A percentile compares a stretch with the other conserved stretches of the same genome.
Conservation (phyloP, 2,797 vertebrate species). For the Synanceia verrucosa region DNA sequence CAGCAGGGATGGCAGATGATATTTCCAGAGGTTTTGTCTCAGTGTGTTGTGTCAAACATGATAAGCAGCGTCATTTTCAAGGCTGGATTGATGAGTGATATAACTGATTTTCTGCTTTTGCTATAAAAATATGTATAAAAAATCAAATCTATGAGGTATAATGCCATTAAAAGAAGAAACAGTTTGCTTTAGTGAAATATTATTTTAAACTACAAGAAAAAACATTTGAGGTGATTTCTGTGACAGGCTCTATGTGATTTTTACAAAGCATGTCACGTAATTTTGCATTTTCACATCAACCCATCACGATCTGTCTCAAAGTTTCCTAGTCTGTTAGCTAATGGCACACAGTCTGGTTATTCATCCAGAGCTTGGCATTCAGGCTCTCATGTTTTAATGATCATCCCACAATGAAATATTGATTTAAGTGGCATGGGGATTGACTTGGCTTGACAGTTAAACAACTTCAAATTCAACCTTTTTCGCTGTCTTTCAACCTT, state of each 20-base stretch:
- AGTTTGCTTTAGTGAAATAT: conserved; percentile 17
- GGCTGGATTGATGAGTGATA: conserved; percentile 39
- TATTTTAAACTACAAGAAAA: conserved; percentile 6
- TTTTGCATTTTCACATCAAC: conserved; percentile 14
- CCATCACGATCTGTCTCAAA: conserved; percentile 24
- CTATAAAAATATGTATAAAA: conserved; percentile 27
- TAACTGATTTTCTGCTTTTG: conserved; percentile 33
- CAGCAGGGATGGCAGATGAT: conserved; percentile 68
- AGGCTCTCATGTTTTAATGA: conserved; percentile 82
- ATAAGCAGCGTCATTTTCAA: conserved; percentile 59
- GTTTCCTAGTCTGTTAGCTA: conserved; percentile 22
- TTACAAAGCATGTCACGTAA: background rate
- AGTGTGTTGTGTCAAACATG: conserved; percentile 58
- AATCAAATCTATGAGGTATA: background rate
- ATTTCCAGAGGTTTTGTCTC: conserved; percentile 66
- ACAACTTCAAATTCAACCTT: conserved; percentile 59
- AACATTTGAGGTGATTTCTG: background rate
- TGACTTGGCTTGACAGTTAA: conserved; percentile 67
- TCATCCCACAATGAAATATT: conserved; percentile 78
- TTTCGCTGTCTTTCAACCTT: conserved; percentile 27
- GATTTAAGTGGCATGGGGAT: conserved; percentile 69
- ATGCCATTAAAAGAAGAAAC: background rate
- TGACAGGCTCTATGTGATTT: background rate
- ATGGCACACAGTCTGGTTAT: conserved; percentile 63
- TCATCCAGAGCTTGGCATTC: conserved; percentile 72